These are phyloP conservation scores for Hippasteria phrygiana DNA, from an alignment of 53 echinoderm and acorn worm species.

Conservation along the genomic window DNA sequence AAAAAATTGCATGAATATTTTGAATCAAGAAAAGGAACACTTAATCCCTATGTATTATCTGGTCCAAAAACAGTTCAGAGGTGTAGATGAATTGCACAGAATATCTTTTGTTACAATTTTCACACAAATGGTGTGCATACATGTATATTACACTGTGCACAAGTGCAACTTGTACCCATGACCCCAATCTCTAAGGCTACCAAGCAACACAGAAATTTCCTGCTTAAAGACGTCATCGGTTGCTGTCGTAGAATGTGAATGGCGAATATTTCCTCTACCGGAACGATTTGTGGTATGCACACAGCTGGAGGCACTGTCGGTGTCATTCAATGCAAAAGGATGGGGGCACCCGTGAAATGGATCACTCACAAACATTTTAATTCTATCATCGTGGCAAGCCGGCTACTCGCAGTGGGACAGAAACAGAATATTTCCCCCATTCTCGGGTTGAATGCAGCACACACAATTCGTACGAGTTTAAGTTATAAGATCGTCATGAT, in stretches of 20 bases:
- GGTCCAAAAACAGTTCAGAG: too few species aligned
- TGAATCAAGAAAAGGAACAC: too few species aligned
- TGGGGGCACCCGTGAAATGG: not conserved
- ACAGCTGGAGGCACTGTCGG: not conserved
- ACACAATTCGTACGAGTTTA: not conserved
- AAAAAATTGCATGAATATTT: too few species aligned
- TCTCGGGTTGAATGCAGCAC: not conserved
- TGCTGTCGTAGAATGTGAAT: not conserved
- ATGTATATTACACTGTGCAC: not conserved
- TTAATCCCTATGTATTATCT: too few species aligned
- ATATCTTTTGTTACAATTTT: too few species aligned
- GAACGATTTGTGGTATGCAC: constrained; percentile 22
- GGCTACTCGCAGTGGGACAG: not conserved
- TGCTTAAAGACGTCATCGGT: constrained; percentile 2
- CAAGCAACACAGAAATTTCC: not conserved
- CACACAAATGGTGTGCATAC: too few species aligned
- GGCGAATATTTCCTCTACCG: not conserved
- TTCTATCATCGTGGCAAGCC: not conserved
- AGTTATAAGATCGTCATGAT: too few species aligned
- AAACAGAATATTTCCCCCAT: not conserved
- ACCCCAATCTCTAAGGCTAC: not conserved
- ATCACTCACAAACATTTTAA: constrained; percentile 2
- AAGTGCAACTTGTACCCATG: not conserved
- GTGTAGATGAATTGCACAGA: too few species aligned
- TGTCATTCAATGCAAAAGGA: not conserved